Conservation (phyloP, 2,113 vertebrate genomes). For the Pachypanchax playfairii region DNA sequence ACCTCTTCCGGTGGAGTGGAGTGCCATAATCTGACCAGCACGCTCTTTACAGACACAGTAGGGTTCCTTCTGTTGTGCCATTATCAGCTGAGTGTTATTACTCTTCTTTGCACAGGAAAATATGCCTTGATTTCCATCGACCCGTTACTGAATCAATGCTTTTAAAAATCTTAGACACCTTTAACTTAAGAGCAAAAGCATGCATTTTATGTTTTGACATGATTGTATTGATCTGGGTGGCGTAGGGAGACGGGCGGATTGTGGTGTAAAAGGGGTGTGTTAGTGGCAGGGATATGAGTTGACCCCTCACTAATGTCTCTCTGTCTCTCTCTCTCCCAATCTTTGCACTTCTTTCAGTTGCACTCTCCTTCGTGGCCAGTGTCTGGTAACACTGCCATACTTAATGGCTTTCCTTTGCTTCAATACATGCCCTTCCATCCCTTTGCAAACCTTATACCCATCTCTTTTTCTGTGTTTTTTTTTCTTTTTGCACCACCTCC, state of each 20-base stretch:
- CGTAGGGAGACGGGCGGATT: conserved; percentile 51
- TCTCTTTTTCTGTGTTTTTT: too few species aligned
- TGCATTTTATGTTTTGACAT: conserved; percentile 98
- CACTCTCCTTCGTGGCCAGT: conserved; percentile 72
- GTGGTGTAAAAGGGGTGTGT: conserved; percentile 57
- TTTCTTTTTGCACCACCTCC: conserved; percentile 77
- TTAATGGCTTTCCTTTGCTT: conserved; percentile 94
- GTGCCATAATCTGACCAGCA: conserved; percentile 73
- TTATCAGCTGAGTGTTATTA: conserved; percentile 89
- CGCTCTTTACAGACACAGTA: conserved; percentile 63
- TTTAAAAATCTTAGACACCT: conserved; percentile 98
- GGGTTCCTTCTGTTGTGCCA: conserved; percentile 76
- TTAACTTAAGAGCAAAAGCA: conserved; percentile 98
- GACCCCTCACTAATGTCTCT: conserved; percentile 51
- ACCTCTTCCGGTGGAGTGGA: conserved; percentile 69
- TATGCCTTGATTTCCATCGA: conserved; percentile 90
- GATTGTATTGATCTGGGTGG: conserved; percentile 88
- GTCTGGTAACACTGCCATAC: conserved; percentile 88
- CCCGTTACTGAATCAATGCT: conserved; percentile 92
- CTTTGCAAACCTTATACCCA: conserved; percentile 64
- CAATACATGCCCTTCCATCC: conserved; percentile 67
- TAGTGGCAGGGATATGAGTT: conserved; percentile 35
- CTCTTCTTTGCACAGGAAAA: conserved; percentile 88
- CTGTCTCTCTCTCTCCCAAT: conserved; percentile 56
- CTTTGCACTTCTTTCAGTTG: conserved; percentile 56